Base-by-base conservation (phyloP, 2,888 invertebrate species). In the Andrena dorsata region DNA sequence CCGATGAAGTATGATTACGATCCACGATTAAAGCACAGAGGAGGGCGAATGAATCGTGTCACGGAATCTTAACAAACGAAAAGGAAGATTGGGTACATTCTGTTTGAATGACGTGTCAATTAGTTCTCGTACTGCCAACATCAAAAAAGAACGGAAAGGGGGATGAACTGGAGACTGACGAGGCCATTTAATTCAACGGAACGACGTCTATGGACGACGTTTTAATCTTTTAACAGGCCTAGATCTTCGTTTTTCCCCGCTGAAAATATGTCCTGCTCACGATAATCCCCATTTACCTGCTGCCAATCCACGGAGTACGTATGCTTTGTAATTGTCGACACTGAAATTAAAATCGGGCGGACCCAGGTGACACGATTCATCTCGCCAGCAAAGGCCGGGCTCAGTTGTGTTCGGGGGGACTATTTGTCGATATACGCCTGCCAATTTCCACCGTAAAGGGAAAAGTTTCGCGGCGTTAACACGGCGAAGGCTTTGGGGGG, bases 181-280 rank as follows among this genome's bases (percentile, higher is more conserved):
- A 49, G 76, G 49, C 47, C 73, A 28, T 82, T 82, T 69, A 80
- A 69, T 68, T 72, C 61, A 32, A 75, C 61, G 61, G 60, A 51
- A 28, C 30, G 30, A 58, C 53, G 51, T 53, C 64, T 66, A 68
- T 30, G 74, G 80, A 76, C 28, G 70, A 73, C 79, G 56, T 58
- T 86, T 86, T 84, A 86, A 84, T 84, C 77, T 80, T 65, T 78
- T 61, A 76, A 75, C 60, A 20, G 64, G 26, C 23, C 35, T n/a
- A 23, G 20, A 23, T 53, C 20, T 53, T 53, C 30, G 51, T 10
- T 47, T 80, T 70, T 16, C 10, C 72, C 28, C 60, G 2, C 6
- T 13, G 35, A n/a, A 56, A 49, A 26, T 32, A 49, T 26, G 63
- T 28, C 47, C 30, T 26, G 5, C 41, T 32, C 60, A 69, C 47